Base-by-base conservation (phyloP, 2,888 invertebrate species). In the Uropetala carovei region DNA sequence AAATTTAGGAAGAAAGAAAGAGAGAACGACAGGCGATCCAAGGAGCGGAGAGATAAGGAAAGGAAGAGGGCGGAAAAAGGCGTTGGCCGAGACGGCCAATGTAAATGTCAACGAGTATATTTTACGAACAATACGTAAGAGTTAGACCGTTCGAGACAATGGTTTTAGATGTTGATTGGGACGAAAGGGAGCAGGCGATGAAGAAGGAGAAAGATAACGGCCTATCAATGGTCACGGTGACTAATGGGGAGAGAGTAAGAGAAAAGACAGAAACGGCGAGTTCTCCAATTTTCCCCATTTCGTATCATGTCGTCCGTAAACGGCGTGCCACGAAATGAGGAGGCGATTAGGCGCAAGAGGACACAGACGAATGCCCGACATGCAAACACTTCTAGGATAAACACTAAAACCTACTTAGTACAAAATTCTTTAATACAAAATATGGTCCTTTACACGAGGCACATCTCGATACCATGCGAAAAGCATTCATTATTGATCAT, bases 31-130 rank as follows among this genome's bases (percentile, higher is more conserved):
- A 22, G 27, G 27, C 75, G 13, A 27, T 75, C 3, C 5, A 43
- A 5, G 43, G 75, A 27, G n/a, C n/a, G n/a, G 22, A 22, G 68
- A 43, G 43, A 18, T 11, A 7, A 68, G 43, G 13, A 11, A n/a
- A 4, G 22, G 22, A 22, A 18, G 18, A 75, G 22, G 27, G 75
- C 27, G 18, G n/a, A 68, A 68, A n/a, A 68, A 22, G 68, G n/a
- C 68, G 68, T 68, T 22, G 75, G 22, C 75, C 75, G 27, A 14
- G 22, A 27, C 75, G 75, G 22, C 22, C 68, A 68, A n/a, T 68
- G 68, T 22, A 68, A 75, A 27, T 75, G 75, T 75, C 75, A 75
- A 27, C 75, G 75, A 27, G 11, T 75, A 75, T 22, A 75, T 75
- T 27, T 10, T 14, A 8, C 75, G 27, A 22, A 75, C 75, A 75